phyloP scores from a whole-genome alignment of 2,113 vertebrate genomes.

The Sapayoa aenigma region DNA sequence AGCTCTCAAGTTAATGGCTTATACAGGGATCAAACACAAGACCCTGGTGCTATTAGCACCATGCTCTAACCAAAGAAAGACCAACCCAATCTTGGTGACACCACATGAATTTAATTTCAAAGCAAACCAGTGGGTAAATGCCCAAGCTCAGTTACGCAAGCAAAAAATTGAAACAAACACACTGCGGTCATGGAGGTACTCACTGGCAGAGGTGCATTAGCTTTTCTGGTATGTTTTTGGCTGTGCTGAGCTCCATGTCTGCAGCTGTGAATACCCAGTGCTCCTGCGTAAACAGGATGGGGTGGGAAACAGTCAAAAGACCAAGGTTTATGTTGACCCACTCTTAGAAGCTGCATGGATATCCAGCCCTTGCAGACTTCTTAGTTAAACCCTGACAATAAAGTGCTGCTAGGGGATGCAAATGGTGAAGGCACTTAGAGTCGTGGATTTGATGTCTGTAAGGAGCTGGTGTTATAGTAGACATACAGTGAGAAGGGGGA shows the following conservation, averaged over 20 bases:
- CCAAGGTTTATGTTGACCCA: background rate
- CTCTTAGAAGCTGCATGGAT: background rate
- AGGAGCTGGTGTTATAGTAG: background rate
- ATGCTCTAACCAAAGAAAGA: background rate
- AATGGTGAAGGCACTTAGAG: background rate
- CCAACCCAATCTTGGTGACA: background rate
- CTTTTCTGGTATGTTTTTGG: background rate
- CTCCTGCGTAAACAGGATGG: background rate
- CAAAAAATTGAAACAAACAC: fast-evolving
- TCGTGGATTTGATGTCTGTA: background rate
- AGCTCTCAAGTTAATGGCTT: background rate
- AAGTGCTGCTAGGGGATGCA: background rate
- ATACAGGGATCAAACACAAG: background rate
- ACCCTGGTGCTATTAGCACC: background rate
- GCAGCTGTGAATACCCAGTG: background rate
- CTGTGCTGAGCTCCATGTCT: background rate
- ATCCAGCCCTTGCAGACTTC: background rate
- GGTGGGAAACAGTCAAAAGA: background rate
- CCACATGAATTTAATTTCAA: background rate
- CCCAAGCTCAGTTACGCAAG: background rate
- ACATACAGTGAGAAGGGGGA: background rate
- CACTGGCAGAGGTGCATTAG: background rate
- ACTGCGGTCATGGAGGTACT: background rate
- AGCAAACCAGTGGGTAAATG: background rate
- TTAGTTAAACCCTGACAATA: background rate